Evolutionary conservation across 2,113 vertebrate species (phyloP).

Genomic region (Patagioenas fasciata): DNA sequence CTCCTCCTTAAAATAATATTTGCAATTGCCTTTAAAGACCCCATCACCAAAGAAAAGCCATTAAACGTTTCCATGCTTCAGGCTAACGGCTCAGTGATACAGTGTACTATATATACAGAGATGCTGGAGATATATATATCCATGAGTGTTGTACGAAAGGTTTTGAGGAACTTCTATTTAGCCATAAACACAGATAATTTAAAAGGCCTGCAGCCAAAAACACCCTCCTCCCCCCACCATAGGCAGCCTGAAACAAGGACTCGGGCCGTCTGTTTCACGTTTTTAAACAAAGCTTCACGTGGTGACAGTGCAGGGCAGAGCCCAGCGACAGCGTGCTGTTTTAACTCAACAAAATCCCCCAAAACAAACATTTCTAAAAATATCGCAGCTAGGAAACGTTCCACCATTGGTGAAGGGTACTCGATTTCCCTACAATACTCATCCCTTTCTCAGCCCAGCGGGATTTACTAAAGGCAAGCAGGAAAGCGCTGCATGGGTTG

Average conservation of each 20-base stretch:
- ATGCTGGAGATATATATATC: conserved; percentile 16
- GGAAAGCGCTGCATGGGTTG: rapidly evolving
- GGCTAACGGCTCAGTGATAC: background rate
- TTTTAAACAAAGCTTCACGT: conserved; percentile 57
- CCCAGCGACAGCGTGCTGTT: background rate
- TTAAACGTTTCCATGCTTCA: conserved; percentile 26
- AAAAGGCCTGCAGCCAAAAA: conserved; percentile 8
- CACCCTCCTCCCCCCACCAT: background rate
- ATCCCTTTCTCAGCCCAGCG: background rate
- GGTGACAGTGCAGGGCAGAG: background rate
- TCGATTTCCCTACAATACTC: background rate
- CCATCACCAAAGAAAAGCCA: background rate
- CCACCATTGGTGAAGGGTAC: background rate
- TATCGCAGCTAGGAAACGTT: background rate
- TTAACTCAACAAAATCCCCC: conserved; percentile 5
- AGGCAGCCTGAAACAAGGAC: background rate
- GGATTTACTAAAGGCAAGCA: background rate
- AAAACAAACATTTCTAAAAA: conserved; percentile 38
- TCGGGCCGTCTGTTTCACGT: background rate
- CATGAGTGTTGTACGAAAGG: conserved; percentile 15
- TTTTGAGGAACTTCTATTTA: conserved; percentile 43
- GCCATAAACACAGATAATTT: conserved; percentile 67
- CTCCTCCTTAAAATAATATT: conserved; percentile 53
- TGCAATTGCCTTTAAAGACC: conserved; percentile 1
- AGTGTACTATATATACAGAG: background rate